Conservation (phyloP, 2,113 vertebrate species). For the Crocuta crocuta region DNA sequence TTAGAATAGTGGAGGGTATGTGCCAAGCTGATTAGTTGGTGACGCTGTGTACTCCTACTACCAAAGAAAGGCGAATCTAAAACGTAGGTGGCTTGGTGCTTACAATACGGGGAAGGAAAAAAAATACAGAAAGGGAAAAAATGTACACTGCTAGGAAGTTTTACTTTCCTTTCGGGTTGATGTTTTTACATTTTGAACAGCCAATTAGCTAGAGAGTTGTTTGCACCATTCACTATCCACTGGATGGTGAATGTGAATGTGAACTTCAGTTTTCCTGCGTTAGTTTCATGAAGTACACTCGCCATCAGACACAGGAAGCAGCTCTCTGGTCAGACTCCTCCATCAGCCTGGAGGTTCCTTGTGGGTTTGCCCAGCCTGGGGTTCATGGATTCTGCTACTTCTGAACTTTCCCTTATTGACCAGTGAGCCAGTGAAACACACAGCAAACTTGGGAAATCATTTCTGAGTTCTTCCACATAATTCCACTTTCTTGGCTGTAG, state of each 20-base stretch:
- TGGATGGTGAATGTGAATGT: not conserved
- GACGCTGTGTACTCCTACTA: not conserved
- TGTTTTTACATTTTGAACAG: not conserved
- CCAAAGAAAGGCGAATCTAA: not conserved
- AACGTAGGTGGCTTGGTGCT: not conserved
- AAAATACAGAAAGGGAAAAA: not conserved
- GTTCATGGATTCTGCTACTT: not conserved
- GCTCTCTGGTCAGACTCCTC: not conserved
- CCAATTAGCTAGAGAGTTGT: not conserved
- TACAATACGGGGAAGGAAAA: not conserved
- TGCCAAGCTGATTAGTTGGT: not conserved
- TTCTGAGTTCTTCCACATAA: not conserved
- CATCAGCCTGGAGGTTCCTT: not conserved
- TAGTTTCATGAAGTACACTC: not conserved
- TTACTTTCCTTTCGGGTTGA: not conserved
- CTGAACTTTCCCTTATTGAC: not conserved
- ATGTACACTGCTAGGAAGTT: not conserved
- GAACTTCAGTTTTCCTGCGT: not conserved
- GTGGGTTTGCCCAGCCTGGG: not conserved
- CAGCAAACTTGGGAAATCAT: not conserved
- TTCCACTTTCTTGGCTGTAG: not conserved
- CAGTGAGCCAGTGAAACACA: not conserved
- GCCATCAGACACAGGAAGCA: not conserved
- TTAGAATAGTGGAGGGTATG: not conserved
- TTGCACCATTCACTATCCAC: not conserved